Evolutionary conservation across 2,797 vertebrate genomes (phyloP), one percentile per base, ranked within the genome.

Genomic region (Euthynnus affinis): DNA sequence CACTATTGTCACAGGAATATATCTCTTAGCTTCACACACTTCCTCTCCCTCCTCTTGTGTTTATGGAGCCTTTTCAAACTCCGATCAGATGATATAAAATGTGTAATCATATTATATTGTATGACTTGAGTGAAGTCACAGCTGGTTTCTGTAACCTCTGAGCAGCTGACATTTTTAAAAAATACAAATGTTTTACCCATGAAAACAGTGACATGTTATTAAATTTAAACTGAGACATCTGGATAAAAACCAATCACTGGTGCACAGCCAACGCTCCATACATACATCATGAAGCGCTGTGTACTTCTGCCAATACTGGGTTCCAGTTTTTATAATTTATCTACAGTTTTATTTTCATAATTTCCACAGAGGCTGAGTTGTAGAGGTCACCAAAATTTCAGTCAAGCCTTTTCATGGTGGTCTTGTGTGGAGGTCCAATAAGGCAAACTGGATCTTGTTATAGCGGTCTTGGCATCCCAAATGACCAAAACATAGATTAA

Each of bases 241-340:
- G 71, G 71, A 70, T 51, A 18, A 67, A 81, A 71, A 69, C 6
- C 25, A n/a, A 1, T 18, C 12, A 5, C 37, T 25, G 62, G 60
- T 71, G 67, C 25, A 22, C 37, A 10, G 71, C 82, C 76, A 76
- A n/a, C 0, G 0, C 61, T 67, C 63, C 78, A 74, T 23, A 51
- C 82, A 74, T 34, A 32, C 56, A 66, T 70, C 66, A 70, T 85
- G 65, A 83, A 77, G 46, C 17, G 40, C 49, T 0, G 48, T 60
- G 57, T 10, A 23, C 67, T 27, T 74, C 76, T 71, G 83, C 83
- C 83, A 86, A 62, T 79, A 68, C 69, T 32, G 6, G 53, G 49
- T 44, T 66, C 57, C 68, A 67, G 52, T 62, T 70, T 70, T 69
- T 40, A 80, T 75, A 25, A 76, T 84, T 75, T 23, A 9, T 48